Percentiles rank a stretch among this genome's conserved stretches.
These are phyloP conservation scores for Triplophysa yarkandensis DNA, from an alignment of 2,797 vertebrate genomes.

Conservation along the genomic window DNA sequence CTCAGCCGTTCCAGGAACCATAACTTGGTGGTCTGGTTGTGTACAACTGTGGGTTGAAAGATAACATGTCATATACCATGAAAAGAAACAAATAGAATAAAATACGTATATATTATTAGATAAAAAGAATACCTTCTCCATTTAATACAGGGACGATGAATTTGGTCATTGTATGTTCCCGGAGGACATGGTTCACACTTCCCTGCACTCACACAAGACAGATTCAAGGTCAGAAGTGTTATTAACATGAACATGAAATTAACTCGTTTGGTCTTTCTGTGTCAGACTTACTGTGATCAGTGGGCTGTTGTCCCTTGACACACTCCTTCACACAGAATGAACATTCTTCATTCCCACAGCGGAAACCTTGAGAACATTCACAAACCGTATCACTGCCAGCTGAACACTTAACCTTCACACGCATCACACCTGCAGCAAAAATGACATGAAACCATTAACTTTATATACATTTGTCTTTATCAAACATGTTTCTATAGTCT, in stretches of 20 bases:
- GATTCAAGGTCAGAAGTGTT: background rate
- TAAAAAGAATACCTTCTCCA: constrained; percentile 41
- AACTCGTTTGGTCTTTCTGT: background rate
- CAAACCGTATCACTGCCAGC: constrained; percentile 45
- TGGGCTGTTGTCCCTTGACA: constrained; percentile 47
- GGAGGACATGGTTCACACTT: constrained; percentile 45
- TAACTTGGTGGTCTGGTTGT: constrained; percentile 29
- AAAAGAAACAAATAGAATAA: no score
- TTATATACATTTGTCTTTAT: background rate
- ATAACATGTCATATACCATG: no score
- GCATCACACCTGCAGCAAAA: constrained; percentile 22
- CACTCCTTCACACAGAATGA: constrained; percentile 44
- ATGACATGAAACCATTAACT: background rate
- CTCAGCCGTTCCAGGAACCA: constrained; percentile 4
- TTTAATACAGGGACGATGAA: constrained; percentile 30
- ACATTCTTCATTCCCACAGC: constrained; percentile 38
- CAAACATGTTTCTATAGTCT: no score
- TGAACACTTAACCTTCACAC: constrained; percentile 42
- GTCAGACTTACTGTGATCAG: constrained; percentile 3
- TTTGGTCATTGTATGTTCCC: constrained; percentile 50
- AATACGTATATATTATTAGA: no score
- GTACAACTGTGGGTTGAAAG: constrained; percentile 42
- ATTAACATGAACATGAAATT: background rate
- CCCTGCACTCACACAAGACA: constrained; percentile 26
- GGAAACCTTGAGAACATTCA: constrained; percentile 47